Evolutionary conservation across 2,888 invertebrate species (phyloP), one percentile per base, ranked within the genome.

Genomic region (Lithophane leautieri): DNA sequence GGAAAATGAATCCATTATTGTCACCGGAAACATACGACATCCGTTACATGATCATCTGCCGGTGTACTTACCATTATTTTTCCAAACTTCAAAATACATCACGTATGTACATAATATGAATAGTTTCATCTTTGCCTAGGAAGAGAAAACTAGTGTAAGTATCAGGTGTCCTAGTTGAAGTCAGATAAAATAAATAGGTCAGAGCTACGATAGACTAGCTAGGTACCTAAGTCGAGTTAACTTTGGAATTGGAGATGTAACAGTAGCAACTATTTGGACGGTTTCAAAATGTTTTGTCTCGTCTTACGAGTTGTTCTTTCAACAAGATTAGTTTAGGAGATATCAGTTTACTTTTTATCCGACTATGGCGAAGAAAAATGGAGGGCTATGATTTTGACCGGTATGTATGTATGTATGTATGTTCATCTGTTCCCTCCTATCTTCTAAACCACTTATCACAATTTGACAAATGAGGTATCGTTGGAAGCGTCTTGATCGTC

Each of bases 161-260:
- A 68, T 73, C 83, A 60, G 73, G 60, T 79, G 83, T 83, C 65
- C 82, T 47, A 82, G 68, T 79, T 73, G 34, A 34, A 78, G 28
- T 68, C 40, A 58, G 61, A 62, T 70, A 14, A 52, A 78, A 65
- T 58, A 83, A 79, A 50, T 81, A 73, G 81, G 81, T 81, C 73
- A 73, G 22, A 42, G 28, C 14, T n/a, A 22, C 34, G 34, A 54
- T 63, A 58, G 42, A 77, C 22, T 9, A 60, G 9, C 14, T 62
- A 34, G 34, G 34, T 34, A 47, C 40, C 50, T 56, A 34, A 60
- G 50, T 50, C 60, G 28, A 54, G 82, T 44, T 69, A 73, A 58
- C 79, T 81, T 78, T 62, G n/a, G 52, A 65, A 79, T 83, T 65
- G 66, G n/a, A 65, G 67, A 65, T 60, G 72, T 72, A 34, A 72